Evolutionary conservation across 2,888 invertebrate species (phyloP).

Genomic region (Synanthedon andrenaeformis): DNA sequence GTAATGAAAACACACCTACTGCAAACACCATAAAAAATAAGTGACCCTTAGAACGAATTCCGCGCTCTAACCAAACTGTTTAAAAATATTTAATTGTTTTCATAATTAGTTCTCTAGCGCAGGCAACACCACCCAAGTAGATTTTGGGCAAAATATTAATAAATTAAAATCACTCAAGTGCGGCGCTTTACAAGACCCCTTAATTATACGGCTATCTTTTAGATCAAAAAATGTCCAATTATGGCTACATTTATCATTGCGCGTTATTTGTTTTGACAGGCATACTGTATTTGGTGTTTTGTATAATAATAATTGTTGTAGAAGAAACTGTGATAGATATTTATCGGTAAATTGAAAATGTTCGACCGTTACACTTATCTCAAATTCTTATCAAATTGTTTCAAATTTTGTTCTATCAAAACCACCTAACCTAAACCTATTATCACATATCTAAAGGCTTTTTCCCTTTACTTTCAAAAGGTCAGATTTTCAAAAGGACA

Average conservation of each 20-base stretch:
- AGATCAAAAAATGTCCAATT: conserved; percentile 47
- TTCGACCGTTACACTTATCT: too few relatives aligned
- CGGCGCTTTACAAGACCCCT: conserved; percentile 9
- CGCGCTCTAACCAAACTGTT: conserved; percentile 2
- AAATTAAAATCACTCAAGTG: conserved; percentile 11
- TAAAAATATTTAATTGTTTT: not conserved
- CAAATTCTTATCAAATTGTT: too few relatives aligned
- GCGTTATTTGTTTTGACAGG: conserved; percentile 57
- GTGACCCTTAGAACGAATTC: conserved; percentile 2
- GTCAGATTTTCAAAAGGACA: too few relatives aligned
- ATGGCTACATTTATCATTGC: conserved; percentile 55
- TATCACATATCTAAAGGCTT: too few relatives aligned
- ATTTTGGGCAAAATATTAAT: conserved; percentile 31
- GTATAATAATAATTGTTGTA: not conserved
- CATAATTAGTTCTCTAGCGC: not conserved
- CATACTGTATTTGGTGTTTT: conserved; percentile 13
- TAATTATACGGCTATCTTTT: conserved; percentile 27
- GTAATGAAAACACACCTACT: not conserved
- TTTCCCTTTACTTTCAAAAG: too few relatives aligned
- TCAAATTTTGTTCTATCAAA: too few relatives aligned
- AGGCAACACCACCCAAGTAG: not conserved
- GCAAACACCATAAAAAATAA: conserved; percentile 3
- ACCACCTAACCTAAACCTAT: too few relatives aligned
- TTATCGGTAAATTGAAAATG: too few relatives aligned
- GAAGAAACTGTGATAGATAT: not conserved